Evolutionary conservation across 2,113 vertebrate species (phyloP), one percentile per base, ranked within the genome.

Genomic region (Seriola rivoliana): DNA sequence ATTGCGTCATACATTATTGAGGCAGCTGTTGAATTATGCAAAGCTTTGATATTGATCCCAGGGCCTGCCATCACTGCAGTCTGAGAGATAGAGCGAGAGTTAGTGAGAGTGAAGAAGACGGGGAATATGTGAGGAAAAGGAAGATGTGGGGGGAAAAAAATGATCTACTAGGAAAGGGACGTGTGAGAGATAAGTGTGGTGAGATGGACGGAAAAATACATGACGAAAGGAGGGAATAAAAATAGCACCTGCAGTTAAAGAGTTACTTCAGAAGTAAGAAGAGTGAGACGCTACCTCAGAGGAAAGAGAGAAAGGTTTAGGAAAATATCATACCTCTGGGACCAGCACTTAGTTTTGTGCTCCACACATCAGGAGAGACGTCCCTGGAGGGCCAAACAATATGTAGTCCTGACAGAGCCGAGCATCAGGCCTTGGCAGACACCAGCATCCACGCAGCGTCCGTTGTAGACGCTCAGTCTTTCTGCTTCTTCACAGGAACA

Each of bases 41-140:
- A 81, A 87, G 80, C 72, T 80, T 68, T 89, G 84, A 90, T 88
- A 92, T 85, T 88, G 92, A 93, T 91, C 88, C 85, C 71, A 74
- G 84, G 44, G 66, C 69, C 72, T 73, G 76, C 67, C 67, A 75
- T 83, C 59, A 17, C 82, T 89, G 90, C 85, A 78, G 80, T 81
- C 67, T 77, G 79, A 48, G 75, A 44, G 34, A 71, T 44, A 9
- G 69, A 74, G 72, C 48, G 76, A 72, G 71, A 81, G 58, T 19
- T 13, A 71, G 66, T 23, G 42, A 73, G 71, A 57, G 58, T 29
- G 44, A 66, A 67, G 68, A 67, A 23, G 59, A 48, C 23, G 13
- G 23, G 19, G 23, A 38, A 25, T 4, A n/a, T 46, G 46, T 23
- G 25, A 81, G 25, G 21, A 57, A 79, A 46, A 46, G 11, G 8